A percentile compares a stretch with the other conserved stretches of the same genome.
Conservation (phyloP, 2,797 vertebrate genomes). For the Myotis pilosus region DNA sequence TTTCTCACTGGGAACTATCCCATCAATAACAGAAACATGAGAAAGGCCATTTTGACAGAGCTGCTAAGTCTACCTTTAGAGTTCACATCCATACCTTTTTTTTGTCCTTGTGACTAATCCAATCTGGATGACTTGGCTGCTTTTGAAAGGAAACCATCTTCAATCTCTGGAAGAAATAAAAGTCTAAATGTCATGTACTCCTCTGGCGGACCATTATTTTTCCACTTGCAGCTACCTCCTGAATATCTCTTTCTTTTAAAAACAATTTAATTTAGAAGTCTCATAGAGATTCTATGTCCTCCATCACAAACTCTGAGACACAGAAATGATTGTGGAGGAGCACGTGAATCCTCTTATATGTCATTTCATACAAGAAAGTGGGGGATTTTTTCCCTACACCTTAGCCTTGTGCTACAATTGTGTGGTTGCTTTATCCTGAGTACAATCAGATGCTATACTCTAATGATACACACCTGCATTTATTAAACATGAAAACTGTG, state of each 20-base stretch:
- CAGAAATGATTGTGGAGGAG: neutral
- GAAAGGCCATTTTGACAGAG: neutral
- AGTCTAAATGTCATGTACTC: neutral
- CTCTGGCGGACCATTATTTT: neutral
- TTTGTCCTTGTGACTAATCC: neutral
- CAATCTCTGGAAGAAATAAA: neutral
- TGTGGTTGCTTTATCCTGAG: neutral
- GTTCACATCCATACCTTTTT: neutral
- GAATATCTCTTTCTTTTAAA: neutral
- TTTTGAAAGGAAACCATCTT: neutral
- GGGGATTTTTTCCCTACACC: neutral
- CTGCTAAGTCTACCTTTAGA: neutral
- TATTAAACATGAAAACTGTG: conserved; percentile 28
- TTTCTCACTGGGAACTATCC: neutral
- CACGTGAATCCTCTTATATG: neutral
- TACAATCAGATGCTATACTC: neutral
- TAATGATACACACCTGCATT: neutral
- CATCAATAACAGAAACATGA: neutral
- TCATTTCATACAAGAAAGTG: neutral
- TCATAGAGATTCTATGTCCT: neutral
- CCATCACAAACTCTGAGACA: neutral
- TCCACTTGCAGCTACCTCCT: neutral
- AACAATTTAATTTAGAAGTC: neutral
- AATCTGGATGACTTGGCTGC: neutral
- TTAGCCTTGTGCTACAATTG: neutral